phyloP scores from a whole-genome alignment of 2,113 vertebrate genomes.

The Centropristis striata region DNA sequence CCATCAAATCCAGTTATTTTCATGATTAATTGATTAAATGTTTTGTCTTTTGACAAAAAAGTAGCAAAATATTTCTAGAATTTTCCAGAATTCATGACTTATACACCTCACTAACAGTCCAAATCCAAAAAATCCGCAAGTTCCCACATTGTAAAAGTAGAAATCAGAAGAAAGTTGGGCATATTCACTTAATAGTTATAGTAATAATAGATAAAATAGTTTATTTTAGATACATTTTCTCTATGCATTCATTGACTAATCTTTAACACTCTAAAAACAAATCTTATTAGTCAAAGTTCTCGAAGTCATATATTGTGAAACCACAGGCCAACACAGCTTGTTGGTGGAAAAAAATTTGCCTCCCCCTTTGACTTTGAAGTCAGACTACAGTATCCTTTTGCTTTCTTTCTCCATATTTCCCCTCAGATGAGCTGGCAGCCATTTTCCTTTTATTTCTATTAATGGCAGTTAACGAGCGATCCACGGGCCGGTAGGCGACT shows the following conservation, averaged over 20 bases:
- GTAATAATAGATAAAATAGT: background rate
- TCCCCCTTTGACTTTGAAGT: background rate
- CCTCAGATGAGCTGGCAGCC: constrained; percentile 35
- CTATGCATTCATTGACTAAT: background rate
- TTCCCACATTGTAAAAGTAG: background rate
- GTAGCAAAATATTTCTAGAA: background rate
- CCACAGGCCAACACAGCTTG: no score
- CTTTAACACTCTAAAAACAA: background rate
- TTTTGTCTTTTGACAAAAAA: background rate
- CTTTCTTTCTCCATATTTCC: constrained; percentile 37
- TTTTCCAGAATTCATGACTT: background rate
- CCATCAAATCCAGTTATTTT: background rate
- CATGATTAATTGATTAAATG: background rate
- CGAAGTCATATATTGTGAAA: background rate
- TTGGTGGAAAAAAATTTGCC: background rate
- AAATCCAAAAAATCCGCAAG: background rate
- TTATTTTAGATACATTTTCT: background rate
- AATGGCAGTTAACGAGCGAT: constrained; percentile 72
- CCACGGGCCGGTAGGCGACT: constrained; percentile 52
- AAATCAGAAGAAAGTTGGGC: background rate
- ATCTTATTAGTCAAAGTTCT: background rate
- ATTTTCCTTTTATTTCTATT: constrained; percentile 72
- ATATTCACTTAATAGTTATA: background rate
- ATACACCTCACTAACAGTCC: background rate
- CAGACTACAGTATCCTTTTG: constrained; percentile 2